Percentiles rank a stretch among this genome's conserved stretches.
These are phyloP conservation scores for Oscheius sp. DNA, from an alignment of 2,888 invertebrate species.

Conservation along the genomic window DNA sequence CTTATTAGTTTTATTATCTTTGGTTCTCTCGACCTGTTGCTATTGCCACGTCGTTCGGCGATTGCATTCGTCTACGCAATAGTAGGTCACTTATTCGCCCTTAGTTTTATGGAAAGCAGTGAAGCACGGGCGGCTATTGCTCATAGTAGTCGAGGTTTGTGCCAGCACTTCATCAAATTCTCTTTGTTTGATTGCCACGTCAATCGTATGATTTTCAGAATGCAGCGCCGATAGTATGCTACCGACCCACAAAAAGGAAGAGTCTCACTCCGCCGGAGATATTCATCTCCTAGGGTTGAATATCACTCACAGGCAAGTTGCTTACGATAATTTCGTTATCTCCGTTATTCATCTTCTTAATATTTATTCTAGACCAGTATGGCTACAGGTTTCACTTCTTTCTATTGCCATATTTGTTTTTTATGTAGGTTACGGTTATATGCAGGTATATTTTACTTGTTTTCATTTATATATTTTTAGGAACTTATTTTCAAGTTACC, in stretches of 20 bases:
- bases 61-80: neutral
- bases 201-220: conserved; percentile 5
- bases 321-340: neutral
- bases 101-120: neutral
- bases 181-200: neutral
- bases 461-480: conserved; percentile 68
- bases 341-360: neutral
- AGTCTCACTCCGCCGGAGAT: conserved; percentile 17
- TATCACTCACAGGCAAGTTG: conserved; percentile 54
- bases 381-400: conserved; percentile 75
- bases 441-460: conserved; percentile 45
- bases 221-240: conserved; percentile 8
- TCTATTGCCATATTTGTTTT: conserved; percentile 84
- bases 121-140: neutral
- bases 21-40: conserved; percentile 4
- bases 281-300: conserved; percentile 56
- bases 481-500: conserved; percentile 90
- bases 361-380: conserved; percentile 51
- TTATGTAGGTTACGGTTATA: conserved; percentile 88
- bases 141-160: neutral
- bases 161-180: neutral
- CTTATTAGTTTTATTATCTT: neutral
- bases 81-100: neutral
- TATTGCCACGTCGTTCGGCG: conserved; percentile 17
- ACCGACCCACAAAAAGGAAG: conserved; percentile 16